These are phyloP conservation scores for Drosophila phalerata DNA, from an alignment of 2,888 invertebrate genomes.

Conservation along the genomic window DNA sequence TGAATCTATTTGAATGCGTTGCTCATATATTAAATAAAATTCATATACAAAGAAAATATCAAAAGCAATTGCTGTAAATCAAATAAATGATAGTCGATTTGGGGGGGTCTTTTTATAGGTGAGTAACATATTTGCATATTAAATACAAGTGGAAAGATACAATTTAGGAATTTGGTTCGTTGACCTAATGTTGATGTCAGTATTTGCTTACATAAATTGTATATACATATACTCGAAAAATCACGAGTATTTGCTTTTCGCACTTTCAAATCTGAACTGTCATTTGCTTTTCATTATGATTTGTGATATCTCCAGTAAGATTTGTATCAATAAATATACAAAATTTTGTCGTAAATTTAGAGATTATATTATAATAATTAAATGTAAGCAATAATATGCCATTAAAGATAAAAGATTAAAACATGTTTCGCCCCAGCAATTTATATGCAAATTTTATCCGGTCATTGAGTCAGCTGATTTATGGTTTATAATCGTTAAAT, in stretches of 20 bases:
- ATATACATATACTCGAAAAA: constrained; percentile 1
- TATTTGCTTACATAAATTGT: constrained; percentile 26
- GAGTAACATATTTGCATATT: constrained; percentile 26
- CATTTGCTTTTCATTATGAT: not conserved
- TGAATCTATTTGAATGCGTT: constrained; percentile 27
- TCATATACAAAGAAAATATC: constrained; percentile 34
- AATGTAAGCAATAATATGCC: constrained; percentile 39
- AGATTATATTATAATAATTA: constrained; percentile 47
- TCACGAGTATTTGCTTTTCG: constrained; percentile 2
- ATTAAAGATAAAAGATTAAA: constrained; percentile 44
- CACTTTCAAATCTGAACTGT: constrained; percentile 9
- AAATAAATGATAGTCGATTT: constrained; percentile 51
- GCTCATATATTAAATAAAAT: constrained; percentile 18
- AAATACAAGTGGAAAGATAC: constrained; percentile 21
- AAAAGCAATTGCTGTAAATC: constrained; percentile 71
- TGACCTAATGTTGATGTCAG: constrained; percentile 29
- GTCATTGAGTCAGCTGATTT: constrained; percentile 41
- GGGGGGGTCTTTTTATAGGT: constrained; percentile 7
- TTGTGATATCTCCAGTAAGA: not conserved
- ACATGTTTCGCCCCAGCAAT: constrained; percentile 60
- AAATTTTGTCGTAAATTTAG: constrained; percentile 19
- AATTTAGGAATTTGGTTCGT: constrained; percentile 23
- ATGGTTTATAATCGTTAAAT: constrained; percentile 40
- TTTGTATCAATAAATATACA: constrained; percentile 5
- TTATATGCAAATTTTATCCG: constrained; percentile 49